phyloP scores from a whole-genome alignment of 2,113 vertebrate species.

The Scolopax mira region DNA sequence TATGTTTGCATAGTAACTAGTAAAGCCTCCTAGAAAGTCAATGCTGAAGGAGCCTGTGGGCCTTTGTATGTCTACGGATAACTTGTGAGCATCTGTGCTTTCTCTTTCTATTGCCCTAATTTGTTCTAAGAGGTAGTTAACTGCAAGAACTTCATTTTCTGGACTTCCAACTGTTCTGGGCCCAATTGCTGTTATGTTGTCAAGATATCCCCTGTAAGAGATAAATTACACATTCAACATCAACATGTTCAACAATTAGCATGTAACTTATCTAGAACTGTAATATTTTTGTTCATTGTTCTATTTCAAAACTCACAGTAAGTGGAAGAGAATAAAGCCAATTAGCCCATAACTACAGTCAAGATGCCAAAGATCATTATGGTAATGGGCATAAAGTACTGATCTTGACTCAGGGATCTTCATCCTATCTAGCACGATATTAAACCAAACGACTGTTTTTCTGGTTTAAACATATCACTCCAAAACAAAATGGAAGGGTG shows the following conservation, averaged over 20 bases:
- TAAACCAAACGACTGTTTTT: neutral
- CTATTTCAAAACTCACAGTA: neutral
- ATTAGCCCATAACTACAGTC: accelerated
- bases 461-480: accelerated
- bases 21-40: conserved; percentile 96
- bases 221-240: conserved; percentile 28
- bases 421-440: accelerated
- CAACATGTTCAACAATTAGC: neutral
- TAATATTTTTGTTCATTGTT: neutral
- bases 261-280: neutral
- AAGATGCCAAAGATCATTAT: neutral
- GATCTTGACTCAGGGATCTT: neutral
- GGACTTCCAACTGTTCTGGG: conserved; percentile 91
- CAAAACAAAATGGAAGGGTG: neutral
- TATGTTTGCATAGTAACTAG: conserved; percentile 94
- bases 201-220: conserved; percentile 83
- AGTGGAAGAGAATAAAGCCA: neutral
- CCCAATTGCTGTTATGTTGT: conserved; percentile 90
- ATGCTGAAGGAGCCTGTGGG: conserved; percentile 96
- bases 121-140: conserved; percentile 89
- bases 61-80: conserved; percentile 86
- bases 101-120: conserved; percentile 80
- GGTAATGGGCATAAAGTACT: accelerated
- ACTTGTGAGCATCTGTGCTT: conserved; percentile 76
- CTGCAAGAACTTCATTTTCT: conserved; percentile 90